phyloP scores from a whole-genome alignment of 2,888 invertebrate genomes.

The Labia minor region DNA sequence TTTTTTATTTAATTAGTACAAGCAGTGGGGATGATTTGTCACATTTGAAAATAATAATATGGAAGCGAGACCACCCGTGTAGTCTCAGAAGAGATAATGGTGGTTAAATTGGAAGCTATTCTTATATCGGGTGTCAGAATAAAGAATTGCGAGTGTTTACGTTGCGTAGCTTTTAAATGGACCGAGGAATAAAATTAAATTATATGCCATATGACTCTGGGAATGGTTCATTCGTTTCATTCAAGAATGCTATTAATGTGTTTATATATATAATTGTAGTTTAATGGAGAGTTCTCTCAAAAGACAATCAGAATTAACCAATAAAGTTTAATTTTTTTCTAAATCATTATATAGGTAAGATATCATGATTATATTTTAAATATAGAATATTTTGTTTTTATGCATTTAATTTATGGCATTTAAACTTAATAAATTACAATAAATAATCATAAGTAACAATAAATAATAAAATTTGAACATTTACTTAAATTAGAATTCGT shows the following conservation, averaged over 20 bases:
- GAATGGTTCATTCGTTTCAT: neutral
- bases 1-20: conserved; percentile 1
- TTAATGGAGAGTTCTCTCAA: too few species aligned
- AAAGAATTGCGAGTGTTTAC: neutral
- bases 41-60: neutral
- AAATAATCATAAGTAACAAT: too few species aligned
- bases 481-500: too few species aligned
- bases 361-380: too few species aligned
- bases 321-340: too few species aligned
- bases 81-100: neutral
- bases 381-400: too few species aligned
- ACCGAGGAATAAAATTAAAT: neutral
- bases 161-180: neutral
- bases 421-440: too few species aligned
- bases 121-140: neutral
- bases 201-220: neutral
- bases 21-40: neutral
- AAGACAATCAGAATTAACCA: too few species aligned
- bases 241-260: neutral
- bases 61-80: neutral
- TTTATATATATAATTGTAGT: too few species aligned
- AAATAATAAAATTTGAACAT: too few species aligned
- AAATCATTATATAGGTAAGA: too few species aligned
- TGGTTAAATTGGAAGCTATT: neutral
- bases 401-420: too few species aligned